Conservation (phyloP, 2,888 invertebrate species). For the Merodon equestris region DNA sequence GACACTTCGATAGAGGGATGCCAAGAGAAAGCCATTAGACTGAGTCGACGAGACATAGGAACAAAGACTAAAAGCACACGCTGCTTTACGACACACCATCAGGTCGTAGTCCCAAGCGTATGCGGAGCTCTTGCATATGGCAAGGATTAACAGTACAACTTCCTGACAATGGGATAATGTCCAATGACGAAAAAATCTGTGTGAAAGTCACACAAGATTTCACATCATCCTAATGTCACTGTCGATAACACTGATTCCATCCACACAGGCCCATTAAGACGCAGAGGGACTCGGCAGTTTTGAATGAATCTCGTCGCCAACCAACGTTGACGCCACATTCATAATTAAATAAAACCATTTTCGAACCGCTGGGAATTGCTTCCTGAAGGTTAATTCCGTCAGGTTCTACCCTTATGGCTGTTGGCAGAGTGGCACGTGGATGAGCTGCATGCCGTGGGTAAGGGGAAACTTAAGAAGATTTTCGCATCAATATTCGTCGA, state of each 20-base stretch:
- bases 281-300: background rate
- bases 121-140: conserved; percentile 26
- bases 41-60: too few species aligned
- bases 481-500: conserved; percentile 50
- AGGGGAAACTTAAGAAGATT: conserved; percentile 34
- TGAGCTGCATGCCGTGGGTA: conserved; percentile 14
- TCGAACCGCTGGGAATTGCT: conserved; percentile 37
- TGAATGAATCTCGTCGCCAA: conserved; percentile 49
- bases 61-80: too few species aligned
- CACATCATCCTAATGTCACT: background rate
- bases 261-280: conserved; percentile 15
- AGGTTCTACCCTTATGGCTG: conserved; percentile 7
- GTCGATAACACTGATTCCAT: conserved; percentile 24
- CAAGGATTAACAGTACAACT: conserved; percentile 29
- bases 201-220: background rate
- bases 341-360: conserved; percentile 61
- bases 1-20: too few species aligned
- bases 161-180: conserved; percentile 42
- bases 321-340: conserved; percentile 44
- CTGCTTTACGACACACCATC: too few species aligned
- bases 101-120: background rate
- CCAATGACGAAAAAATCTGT: conserved; percentile 14
- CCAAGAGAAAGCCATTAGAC: too few species aligned
- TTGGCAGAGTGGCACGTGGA: background rate
- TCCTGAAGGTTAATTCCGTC: conserved; percentile 20